A percentile compares a stretch with the other conserved stretches of the same genome.
phyloP scores from a whole-genome alignment of 2,797 vertebrate species.

The Carduelis carduelis region DNA sequence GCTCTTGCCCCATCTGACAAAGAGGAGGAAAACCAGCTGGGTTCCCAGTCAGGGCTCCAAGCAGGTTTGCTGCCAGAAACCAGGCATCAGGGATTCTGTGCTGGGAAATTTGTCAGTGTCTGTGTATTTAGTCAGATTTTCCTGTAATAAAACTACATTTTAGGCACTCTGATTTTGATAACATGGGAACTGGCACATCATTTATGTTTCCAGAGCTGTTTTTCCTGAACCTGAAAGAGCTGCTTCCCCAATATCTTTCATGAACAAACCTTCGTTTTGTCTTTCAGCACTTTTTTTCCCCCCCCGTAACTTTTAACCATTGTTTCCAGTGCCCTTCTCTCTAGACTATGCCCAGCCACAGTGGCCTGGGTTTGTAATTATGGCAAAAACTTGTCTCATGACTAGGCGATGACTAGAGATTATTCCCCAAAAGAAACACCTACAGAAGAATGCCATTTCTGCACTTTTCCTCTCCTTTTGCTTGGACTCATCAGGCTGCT shows the following conservation, averaged over 20 bases:
- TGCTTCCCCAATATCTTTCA: neutral
- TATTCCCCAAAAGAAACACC: constrained; percentile 63
- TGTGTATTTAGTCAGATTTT: constrained; percentile 43
- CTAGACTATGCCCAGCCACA: constrained; percentile 1
- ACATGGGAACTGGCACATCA: neutral
- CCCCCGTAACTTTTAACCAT: neutral
- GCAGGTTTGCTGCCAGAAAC: neutral
- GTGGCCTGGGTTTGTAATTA: constrained; percentile 47
- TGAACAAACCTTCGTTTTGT: neutral
- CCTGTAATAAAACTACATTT: constrained; percentile 19
- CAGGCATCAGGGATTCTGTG: neutral
- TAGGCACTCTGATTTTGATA: constrained; percentile 20
- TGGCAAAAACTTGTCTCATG: constrained; percentile 37
- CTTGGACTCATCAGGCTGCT: constrained; percentile 8
- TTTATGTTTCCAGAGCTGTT: neutral
- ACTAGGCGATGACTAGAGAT: constrained; percentile 52
- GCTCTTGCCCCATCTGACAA: neutral
- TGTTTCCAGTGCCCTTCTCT: constrained; percentile 37
- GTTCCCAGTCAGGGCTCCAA: neutral
- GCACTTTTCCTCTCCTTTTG: constrained; percentile 6
- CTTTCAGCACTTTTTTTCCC: neutral
- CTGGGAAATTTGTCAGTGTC: neutral
- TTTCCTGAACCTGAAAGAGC: neutral
- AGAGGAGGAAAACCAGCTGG: neutral
- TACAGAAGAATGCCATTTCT: constrained; percentile 50